Base-by-base conservation (phyloP, 2,113 vertebrate genomes). In the Cyanoliseus patagonus region DNA sequence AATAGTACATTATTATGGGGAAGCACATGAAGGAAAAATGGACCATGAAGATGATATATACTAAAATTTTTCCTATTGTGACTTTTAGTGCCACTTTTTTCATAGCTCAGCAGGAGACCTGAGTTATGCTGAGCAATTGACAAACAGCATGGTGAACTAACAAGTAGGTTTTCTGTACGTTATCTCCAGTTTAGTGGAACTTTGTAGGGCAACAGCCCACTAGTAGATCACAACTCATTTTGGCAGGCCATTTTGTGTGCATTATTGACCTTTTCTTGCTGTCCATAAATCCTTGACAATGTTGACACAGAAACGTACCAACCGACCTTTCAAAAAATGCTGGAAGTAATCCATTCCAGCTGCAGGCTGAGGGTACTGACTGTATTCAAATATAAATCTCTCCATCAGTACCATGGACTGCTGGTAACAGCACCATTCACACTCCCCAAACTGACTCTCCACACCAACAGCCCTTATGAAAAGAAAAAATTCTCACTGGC, bases 341-440 rank as follows among this genome's bases (percentile, higher is more conserved):
- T 96, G 96, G 94, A 96, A 96, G 92, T 96, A 97, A 97, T 97
- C 94, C 75, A 3, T 97, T 96, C 95, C 96, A 97, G 96, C 96
- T 97, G 96, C 81, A 90, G 66, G 39, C 81, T 9, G 53, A 96
- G 88, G 96, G 96, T 94, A 96, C 89, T 97, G 96, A 94, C 96
- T 96, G 95, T 87, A 93, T 78, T 96, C 86, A 73, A 79, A 77
- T 82, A 96, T 96, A 96, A 97, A 96, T 97, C 95, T 92, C 95
- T 92, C 63, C 92, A 94, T 96, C 95, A 96, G 94, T 84, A 96
- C 81, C 96, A 94, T 83, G 81, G 96, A 95, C 88, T 87, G 49
- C 67, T 94, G 86, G 96, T 91, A 94, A 89, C 63, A 77, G 27
- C 70, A 91, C 22, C 62, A 53, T 92, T 73, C 69, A 28, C 66